Percentiles rank a stretch among this genome's conserved stretches.
Evolutionary conservation across 2,888 invertebrate genomes (phyloP).

Genomic region (Erebia palarica): DNA sequence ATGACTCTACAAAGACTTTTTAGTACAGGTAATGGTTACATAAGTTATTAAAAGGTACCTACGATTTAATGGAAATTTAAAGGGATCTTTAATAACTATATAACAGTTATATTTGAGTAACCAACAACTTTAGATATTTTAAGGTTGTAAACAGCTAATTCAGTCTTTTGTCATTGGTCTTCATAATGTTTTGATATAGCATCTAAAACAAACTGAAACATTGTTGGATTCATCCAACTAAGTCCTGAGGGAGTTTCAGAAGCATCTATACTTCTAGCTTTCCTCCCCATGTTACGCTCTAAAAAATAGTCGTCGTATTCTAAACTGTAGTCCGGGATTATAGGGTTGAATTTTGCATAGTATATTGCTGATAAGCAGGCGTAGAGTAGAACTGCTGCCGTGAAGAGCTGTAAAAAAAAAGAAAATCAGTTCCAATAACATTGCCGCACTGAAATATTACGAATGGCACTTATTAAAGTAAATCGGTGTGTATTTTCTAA

Average conservation of each 20-base stretch:
- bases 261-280: slow-evolving; percentile 66
- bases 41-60: background rate
- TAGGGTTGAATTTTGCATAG: slow-evolving; percentile 93
- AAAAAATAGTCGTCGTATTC: slow-evolving; percentile 89
- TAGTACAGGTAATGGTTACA: background rate
- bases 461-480: background rate
- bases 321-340: slow-evolving; percentile 88
- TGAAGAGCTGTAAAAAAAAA: slow-evolving; percentile 85
- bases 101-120: background rate
- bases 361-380: slow-evolving; percentile 93
- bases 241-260: slow-evolving; percentile 68
- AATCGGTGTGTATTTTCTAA: background rate
- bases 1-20: too few relatives aligned
- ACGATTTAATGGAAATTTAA: too few relatives aligned
- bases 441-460: background rate
- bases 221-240: slow-evolving; percentile 83
- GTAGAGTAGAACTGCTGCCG: slow-evolving; percentile 90
- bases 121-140: background rate
- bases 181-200: slow-evolving; percentile 70
- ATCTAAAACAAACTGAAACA: slow-evolving; percentile 86
- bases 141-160: background rate
- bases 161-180: slow-evolving; percentile 48
- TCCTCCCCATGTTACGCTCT: slow-evolving; percentile 84
- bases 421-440: background rate
- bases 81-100: too few relatives aligned